Evolutionary conservation across 2,113 vertebrate genomes (phyloP), one percentile per base, ranked within the genome.

Genomic region (Grallaria varia): DNA sequence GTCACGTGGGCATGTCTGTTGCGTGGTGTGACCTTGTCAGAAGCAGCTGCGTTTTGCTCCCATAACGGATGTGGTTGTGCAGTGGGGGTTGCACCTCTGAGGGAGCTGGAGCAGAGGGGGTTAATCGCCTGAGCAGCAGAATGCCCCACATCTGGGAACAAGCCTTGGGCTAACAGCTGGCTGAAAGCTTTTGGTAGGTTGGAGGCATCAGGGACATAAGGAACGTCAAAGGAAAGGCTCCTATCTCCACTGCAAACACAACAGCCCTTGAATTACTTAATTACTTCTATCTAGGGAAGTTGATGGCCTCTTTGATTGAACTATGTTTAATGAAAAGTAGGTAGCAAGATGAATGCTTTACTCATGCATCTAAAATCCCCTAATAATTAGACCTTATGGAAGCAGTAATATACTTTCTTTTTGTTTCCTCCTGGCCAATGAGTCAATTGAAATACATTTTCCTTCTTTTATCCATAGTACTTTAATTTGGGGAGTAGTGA

Each of bases 21-120:
- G 1, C 0, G 0, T 40, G 55, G 30, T 31, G 22, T 24, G 31
- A 7, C 2, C 50, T n/a, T 47, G 21, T 27, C 33, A 35, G 35
- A 76, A 73, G 53, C 28, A 52, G 47, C 27, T 68, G 14, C 8
- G 3, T 47, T 79, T 84, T 77, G 20, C 37, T 71, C 12, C 45
- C 8, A 2, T 59, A 58, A 33, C 2, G 4, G 24, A 12, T 62
- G 52, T 64, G 63, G 60, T 35, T 2, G 0, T 4, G 10, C 17
- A 62, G 44, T 3, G 5, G 23, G 23, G 14, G 18, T 55, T 53
- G 52, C 33, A 59, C 27, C 5, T 25, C 64, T 35, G 9, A 21
- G 6, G 25, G 55, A 81, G n/a, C 58, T 84, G 84, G 35, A 79
- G 52, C 81, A 50, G 22, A 50, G 47, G 31, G 21, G 21, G 21